phyloP scores from a whole-genome alignment of 2,113 vertebrate species.

The Balaenoptera acutorostrata region DNA sequence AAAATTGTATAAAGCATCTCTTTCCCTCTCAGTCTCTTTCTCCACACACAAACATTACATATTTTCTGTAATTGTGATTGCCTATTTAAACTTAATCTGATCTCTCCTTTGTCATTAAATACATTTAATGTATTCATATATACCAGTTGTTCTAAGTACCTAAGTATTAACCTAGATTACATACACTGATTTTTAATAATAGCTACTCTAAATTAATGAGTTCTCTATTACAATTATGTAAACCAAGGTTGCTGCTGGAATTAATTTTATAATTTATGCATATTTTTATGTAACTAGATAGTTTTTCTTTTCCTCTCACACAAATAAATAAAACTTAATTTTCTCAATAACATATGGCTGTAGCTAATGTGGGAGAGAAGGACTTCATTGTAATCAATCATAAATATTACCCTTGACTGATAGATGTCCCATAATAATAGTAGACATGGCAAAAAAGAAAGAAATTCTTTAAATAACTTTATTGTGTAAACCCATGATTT shows the following conservation, averaged over 20 bases:
- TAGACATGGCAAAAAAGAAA: neutral
- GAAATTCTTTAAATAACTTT: neutral
- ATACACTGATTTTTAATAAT: neutral
- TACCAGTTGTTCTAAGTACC: neutral
- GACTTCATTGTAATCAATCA: neutral
- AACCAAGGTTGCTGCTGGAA: neutral
- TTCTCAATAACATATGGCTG: neutral
- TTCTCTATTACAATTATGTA: neutral
- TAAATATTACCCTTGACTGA: neutral
- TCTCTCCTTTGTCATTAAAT: neutral
- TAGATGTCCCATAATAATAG: neutral
- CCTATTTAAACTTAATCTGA: neutral
- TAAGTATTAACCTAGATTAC: neutral
- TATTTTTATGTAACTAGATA: neutral
- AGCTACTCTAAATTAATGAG: neutral
- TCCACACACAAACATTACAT: neutral
- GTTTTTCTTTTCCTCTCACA: neutral
- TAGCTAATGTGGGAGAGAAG: neutral
- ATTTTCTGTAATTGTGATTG: neutral
- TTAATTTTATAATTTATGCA: neutral
- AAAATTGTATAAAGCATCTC: neutral
- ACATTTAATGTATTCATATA: neutral
- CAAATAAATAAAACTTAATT: neutral
- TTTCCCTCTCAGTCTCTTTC: neutral
- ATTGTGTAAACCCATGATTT: slow-evolving; percentile 39